A percentile compares a stretch with the other conserved stretches of the same genome.
These are phyloP conservation scores for Gymnoscopelus braueri DNA, from an alignment of 2,797 vertebrate species.

Conservation along the genomic window DNA sequence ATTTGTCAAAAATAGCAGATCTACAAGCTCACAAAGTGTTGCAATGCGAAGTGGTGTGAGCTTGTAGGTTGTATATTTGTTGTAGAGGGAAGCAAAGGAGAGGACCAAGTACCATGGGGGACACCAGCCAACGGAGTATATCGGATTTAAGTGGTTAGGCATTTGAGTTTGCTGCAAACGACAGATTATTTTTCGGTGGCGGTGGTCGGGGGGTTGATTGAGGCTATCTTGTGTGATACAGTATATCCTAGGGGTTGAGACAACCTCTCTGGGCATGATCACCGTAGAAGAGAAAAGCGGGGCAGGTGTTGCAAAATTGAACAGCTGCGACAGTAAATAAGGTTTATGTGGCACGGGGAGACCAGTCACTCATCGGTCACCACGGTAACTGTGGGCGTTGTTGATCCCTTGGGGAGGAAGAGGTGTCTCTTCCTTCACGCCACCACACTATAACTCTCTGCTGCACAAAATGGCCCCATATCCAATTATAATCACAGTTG, in stretches of 20 bases:
- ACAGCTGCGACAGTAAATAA: constrained; percentile 85
- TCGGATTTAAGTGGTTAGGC: not conserved
- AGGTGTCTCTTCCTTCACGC: constrained; percentile 63
- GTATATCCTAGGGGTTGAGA: constrained; percentile 46
- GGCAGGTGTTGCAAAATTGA: constrained; percentile 81
- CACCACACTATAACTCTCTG: constrained; percentile 49
- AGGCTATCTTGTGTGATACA: constrained; percentile 39
- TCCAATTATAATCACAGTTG: constrained; percentile 48
- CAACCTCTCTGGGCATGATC: constrained; percentile 67
- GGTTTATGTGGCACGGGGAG: constrained; percentile 82
- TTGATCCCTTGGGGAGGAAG: constrained; percentile 77
- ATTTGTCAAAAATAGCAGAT: too few relatives aligned
- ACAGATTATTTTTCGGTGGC: constrained; percentile 47
- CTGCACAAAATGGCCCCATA: constrained; percentile 37
- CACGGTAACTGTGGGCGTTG: constrained; percentile 78
- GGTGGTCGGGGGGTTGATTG: not conserved
- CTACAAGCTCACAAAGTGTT: too few relatives aligned
- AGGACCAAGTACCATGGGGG: too few relatives aligned
- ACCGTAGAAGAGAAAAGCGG: constrained; percentile 76
- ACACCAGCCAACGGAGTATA: too few relatives aligned
- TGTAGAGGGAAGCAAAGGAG: too few relatives aligned
- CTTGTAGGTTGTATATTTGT: too few relatives aligned
- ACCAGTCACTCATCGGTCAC: constrained; percentile 78
- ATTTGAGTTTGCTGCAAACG: constrained; percentile 54
- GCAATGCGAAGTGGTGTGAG: too few relatives aligned